Conservation (phyloP, 2,113 vertebrate species). For the Chamaea fasciata region DNA sequence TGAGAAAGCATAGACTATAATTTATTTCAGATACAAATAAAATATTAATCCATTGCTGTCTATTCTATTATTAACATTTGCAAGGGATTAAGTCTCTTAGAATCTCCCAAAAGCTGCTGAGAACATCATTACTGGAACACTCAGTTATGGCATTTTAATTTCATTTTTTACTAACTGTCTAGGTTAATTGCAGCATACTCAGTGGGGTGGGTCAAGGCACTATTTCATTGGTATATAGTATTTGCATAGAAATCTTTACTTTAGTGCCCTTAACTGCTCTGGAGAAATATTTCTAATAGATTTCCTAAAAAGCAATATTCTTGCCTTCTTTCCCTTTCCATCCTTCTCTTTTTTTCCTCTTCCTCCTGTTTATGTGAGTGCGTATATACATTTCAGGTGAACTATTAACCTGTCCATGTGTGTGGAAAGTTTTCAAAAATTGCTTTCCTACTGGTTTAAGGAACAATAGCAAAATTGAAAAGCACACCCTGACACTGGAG, state of each 20-base stretch:
- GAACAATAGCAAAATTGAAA: neutral
- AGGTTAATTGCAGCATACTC: neutral
- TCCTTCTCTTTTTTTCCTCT: neutral
- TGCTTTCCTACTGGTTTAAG: neutral
- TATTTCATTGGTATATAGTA: neutral
- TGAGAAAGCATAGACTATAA: neutral
- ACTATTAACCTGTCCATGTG: neutral
- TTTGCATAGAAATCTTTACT: neutral
- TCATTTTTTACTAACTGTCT: neutral
- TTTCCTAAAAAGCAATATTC: neutral
- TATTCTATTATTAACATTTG: neutral
- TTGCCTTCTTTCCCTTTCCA: neutral
- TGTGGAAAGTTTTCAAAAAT: neutral
- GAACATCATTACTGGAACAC: neutral
- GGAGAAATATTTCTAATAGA: neutral
- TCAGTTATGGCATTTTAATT: neutral
- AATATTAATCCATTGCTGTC: neutral
- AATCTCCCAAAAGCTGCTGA: neutral
- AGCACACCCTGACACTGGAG: neutral
- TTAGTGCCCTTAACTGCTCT: neutral
- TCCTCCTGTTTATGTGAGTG: rapidly evolving
- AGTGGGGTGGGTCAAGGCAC: neutral
- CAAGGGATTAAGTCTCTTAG: neutral
- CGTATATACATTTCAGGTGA: neutral
- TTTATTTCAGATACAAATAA: neutral